phyloP scores from a whole-genome alignment of 2,797 vertebrate species.

The Acanthornis magna region DNA sequence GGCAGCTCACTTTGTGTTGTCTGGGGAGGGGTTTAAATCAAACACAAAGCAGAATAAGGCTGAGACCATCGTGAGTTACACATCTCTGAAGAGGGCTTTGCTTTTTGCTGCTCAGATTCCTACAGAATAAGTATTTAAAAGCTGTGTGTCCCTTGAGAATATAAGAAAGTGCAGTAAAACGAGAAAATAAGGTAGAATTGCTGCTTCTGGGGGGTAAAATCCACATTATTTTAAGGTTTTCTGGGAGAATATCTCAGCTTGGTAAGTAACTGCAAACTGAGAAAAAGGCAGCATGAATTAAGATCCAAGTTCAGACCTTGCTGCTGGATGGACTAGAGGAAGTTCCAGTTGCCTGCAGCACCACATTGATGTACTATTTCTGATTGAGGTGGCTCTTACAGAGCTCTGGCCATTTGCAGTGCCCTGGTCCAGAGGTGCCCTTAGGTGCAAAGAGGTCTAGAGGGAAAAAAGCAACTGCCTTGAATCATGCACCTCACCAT shows the following conservation, averaged over 20 bases:
- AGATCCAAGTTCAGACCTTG: background rate
- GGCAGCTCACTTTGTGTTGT: background rate
- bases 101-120: background rate
- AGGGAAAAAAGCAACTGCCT: background rate
- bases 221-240: background rate
- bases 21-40: background rate
- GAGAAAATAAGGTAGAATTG: background rate
- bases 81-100: background rate
- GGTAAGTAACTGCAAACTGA: background rate
- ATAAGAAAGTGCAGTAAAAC: background rate
- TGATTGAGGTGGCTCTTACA: background rate
- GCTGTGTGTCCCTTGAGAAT: background rate
- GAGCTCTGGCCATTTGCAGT: background rate
- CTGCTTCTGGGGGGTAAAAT: background rate
- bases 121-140: background rate
- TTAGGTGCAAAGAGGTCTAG: background rate
- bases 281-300: background rate
- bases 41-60: background rate
- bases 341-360: background rate
- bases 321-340: background rate
- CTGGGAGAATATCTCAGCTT: background rate
- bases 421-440: background rate
- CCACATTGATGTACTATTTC: accelerated
- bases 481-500: background rate
- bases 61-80: background rate